Evolutionary conservation across 2,797 vertebrate genomes (phyloP), one percentile per base, ranked within the genome.

Genomic region (Cryptoprocta ferox): DNA sequence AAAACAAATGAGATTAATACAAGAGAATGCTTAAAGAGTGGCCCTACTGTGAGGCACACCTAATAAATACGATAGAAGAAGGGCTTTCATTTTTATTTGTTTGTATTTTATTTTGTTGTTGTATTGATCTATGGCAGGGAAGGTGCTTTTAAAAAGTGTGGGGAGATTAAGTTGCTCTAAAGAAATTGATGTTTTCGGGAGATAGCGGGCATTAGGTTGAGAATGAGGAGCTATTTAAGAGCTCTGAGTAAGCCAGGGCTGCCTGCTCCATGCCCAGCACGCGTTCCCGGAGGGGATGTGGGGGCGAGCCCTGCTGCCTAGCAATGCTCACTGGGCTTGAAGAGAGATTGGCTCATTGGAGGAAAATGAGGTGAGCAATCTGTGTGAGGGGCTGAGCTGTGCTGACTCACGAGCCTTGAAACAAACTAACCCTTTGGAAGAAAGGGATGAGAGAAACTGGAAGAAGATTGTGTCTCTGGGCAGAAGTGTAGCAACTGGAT

Each of bases 251-350:
- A 61, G 35, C 50, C 19, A 10, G 65, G 70, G 16, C 21, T 26
- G 30, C 30, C 8, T 1, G 10, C 28, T 50, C 26, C 0, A 0
- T 1, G n/a, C 81, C 32, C 1, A 3, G 30, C 2, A 16, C 32
- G 61, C 11, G 16, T 30, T 48, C 48, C 28, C 5, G 0, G 4
- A 26, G 32, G 6, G 28, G 12, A 2, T 0, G 1, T 12, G 26
- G 87, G 89, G 87, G 35, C 0, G 6, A 24, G 1, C 5, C 2
- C 3, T 2, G 61, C 61, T 24, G 66, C 66, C 78, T 14, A 37
- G 39, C 14, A 13, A 5, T 32, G 76, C 16, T 56, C 26, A 14
- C 1, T 32, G 63, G 85, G n/a, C 79, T 93, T 28, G 45, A 26
- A 39, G 42, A 65, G 35, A 53, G 71, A 78, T 12, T 45, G 73